Conservation (phyloP, 2,888 invertebrate genomes). For the Clepsis dumicolana region DNA sequence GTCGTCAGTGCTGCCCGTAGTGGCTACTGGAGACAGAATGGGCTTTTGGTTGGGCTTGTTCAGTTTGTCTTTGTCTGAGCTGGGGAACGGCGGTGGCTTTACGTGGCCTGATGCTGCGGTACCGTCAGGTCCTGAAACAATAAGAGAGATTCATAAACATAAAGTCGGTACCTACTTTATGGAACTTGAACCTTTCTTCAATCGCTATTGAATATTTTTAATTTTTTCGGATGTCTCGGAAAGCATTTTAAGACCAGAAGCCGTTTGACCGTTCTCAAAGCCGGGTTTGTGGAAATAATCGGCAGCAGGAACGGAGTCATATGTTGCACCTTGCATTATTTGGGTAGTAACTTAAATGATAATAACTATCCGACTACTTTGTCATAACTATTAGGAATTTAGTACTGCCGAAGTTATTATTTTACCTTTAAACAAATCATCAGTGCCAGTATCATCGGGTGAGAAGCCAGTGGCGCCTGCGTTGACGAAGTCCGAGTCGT, state of each 20-base stretch:
- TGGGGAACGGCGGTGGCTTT: constrained; percentile 80
- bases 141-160: neutral
- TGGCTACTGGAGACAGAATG: constrained; percentile 47
- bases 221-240: too few species aligned
- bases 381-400: too few species aligned
- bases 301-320: too few species aligned
- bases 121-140: constrained; percentile 76
- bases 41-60: constrained; percentile 51
- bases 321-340: too few species aligned
- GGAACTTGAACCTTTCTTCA: neutral
- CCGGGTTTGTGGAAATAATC: too few species aligned
- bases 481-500: constrained; percentile 79
- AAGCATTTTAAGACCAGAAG: too few species aligned
- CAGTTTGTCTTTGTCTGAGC: constrained; percentile 68
- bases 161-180: neutral
- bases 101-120: constrained; percentile 87
- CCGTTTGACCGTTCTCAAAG: too few species aligned
- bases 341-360: too few species aligned
- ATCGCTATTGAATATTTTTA: too few species aligned
- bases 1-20: constrained; percentile 49
- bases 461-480: constrained; percentile 62
- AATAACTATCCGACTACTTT: too few species aligned
- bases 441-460: constrained; percentile 62
- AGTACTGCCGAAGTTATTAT: too few species aligned
- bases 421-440: constrained; percentile 80